Conservation (phyloP, 1,140 invertebrate genomes). For the Triops longicaudatus region DNA sequence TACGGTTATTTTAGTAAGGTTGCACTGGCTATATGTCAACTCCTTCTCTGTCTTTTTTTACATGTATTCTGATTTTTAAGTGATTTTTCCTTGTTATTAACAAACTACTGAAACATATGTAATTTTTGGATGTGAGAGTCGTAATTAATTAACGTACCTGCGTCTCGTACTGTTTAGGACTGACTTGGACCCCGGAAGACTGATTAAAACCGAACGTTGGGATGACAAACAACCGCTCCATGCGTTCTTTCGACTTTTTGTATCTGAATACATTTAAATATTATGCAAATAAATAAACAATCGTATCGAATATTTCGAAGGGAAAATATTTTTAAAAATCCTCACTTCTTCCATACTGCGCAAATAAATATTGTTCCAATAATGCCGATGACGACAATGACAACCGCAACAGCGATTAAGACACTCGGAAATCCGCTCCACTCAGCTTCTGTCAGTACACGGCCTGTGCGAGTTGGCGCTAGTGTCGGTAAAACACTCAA, state of each 20-base stretch:
- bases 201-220: slow-evolving; percentile 55
- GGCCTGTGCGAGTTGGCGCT: slow-evolving; percentile 31
- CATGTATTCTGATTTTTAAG: too few relatives aligned
- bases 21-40: too few relatives aligned
- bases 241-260: slow-evolving; percentile 67
- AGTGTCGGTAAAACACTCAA: slow-evolving; percentile 41
- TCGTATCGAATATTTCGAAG: not conserved
- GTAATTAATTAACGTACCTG: slow-evolving; percentile 43
- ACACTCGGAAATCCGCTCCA: slow-evolving; percentile 75
- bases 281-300: slow-evolving; percentile 5
- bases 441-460: slow-evolving; percentile 44
- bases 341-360: slow-evolving; percentile 81
- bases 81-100: too few relatives aligned
- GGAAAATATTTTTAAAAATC: slow-evolving; percentile 18
- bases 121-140: slow-evolving; percentile 18
- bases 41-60: too few relatives aligned
- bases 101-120: too few relatives aligned
- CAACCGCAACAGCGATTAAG: slow-evolving; percentile 70
- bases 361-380: slow-evolving; percentile 85
- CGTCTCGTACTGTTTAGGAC: slow-evolving; percentile 74
- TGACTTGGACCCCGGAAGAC: slow-evolving; percentile 65
- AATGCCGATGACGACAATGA: slow-evolving; percentile 74
- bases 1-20: too few relatives aligned
- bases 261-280: slow-evolving; percentile 48
- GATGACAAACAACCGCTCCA: slow-evolving; percentile 60